These are phyloP conservation scores for Stenopsyche tienmushanensis DNA, from an alignment of 1,140 invertebrate species.

Conservation along the genomic window DNA sequence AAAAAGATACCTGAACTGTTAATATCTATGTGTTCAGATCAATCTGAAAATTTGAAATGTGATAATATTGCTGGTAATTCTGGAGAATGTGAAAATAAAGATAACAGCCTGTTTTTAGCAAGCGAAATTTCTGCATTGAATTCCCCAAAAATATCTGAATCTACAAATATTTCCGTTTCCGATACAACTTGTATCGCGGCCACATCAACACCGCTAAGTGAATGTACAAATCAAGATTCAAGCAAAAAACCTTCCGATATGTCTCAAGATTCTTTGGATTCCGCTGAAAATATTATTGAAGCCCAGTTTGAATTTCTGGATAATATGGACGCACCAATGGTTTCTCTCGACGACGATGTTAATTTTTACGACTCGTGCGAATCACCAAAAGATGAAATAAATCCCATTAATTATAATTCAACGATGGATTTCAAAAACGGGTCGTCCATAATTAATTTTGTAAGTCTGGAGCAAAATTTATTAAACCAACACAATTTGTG, in stretches of 20 bases:
- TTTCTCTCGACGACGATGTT: neutral
- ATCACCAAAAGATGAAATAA: neutral
- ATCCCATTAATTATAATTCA: too few relatives aligned
- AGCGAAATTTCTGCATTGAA: neutral
- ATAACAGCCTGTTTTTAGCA: neutral
- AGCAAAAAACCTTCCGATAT: neutral
- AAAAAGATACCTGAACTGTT: too few relatives aligned
- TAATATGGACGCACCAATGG: neutral
- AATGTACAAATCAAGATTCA: neutral
- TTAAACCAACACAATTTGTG: slow-evolving; percentile 5
- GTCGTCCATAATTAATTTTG: slow-evolving; percentile 2
- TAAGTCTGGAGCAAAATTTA: neutral
- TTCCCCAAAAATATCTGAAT: too few relatives aligned
- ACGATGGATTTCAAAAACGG: neutral
- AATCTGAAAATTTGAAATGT: too few relatives aligned
- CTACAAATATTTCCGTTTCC: too few relatives aligned
- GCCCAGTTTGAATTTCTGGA: slow-evolving; percentile 39
- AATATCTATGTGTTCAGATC: too few relatives aligned
- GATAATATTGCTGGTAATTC: neutral
- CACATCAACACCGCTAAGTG: slow-evolving; percentile 13
- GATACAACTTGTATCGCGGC: neutral
- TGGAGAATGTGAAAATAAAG: neutral
- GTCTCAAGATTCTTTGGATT: slow-evolving; percentile 23
- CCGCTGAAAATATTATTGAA: slow-evolving; percentile 33
- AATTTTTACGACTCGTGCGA: neutral